Evolutionary conservation across 2,888 invertebrate genomes (phyloP).

Genomic region (Ernsta delagoae): DNA sequence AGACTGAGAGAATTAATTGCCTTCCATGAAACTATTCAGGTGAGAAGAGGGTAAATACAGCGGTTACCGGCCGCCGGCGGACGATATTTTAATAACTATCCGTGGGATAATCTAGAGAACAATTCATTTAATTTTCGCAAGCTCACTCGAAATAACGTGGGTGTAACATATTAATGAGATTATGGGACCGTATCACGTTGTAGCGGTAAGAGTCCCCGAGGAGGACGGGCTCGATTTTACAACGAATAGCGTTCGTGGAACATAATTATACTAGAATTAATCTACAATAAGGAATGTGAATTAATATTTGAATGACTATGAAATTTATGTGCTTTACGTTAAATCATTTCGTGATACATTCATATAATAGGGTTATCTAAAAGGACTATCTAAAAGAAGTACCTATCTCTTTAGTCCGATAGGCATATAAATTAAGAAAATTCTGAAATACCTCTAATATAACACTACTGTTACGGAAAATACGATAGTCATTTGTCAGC

Average conservation of each 20-base stretch:
- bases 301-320: not conserved
- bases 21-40: slow-evolving; percentile 80
- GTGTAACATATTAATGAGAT: slow-evolving; percentile 37
- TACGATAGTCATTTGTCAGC: slow-evolving; percentile 23
- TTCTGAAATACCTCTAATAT: no score
- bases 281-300: slow-evolving; percentile 11
- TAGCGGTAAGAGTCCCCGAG: slow-evolving; percentile 29
- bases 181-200: slow-evolving; percentile 36
- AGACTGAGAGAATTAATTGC: slow-evolving; percentile 78
- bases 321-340: not conserved
- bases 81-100: slow-evolving; percentile 45
- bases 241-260: slow-evolving; percentile 24
- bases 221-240: slow-evolving; percentile 27
- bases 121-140: slow-evolving; percentile 38
- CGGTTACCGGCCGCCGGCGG: slow-evolving; percentile 46
- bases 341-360: no score
- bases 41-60: slow-evolving; percentile 68
- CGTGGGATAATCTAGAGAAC: slow-evolving; percentile 35
- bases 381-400: no score
- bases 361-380: no score
- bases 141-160: slow-evolving; percentile 37
- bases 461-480: not conserved
- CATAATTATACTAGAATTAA: slow-evolving; percentile 23
- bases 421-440: not conserved
- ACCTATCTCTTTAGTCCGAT: no score